Conservation (phyloP, 2,797 vertebrate species). For the Pseudopleuronectes americanus region DNA sequence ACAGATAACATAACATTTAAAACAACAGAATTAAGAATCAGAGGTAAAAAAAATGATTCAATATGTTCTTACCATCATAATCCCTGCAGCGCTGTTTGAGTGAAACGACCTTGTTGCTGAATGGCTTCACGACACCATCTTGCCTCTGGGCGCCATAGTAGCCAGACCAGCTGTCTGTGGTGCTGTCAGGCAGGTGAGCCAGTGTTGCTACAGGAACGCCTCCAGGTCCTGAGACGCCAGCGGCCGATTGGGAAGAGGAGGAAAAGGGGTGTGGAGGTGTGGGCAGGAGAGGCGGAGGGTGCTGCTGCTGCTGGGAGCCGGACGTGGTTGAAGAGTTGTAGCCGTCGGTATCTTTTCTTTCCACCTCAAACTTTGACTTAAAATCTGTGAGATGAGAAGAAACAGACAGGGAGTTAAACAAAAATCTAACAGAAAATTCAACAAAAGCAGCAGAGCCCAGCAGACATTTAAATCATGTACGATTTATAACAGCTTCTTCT, state of each 20-base stretch:
- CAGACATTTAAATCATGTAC: neutral
- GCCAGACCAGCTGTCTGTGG: slow-evolving; percentile 97
- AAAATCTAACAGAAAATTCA: neutral
- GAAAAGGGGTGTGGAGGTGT: slow-evolving; percentile 78
- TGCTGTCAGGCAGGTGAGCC: slow-evolving; percentile 95
- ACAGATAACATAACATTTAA: too few relatives aligned
- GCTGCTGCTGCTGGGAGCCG: slow-evolving; percentile 73
- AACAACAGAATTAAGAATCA: too few relatives aligned
- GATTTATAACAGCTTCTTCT: neutral
- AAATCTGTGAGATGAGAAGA: slow-evolving; percentile 83
- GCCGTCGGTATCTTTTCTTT: slow-evolving; percentile 90
- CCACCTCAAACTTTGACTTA: slow-evolving; percentile 94
- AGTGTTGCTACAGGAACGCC: slow-evolving; percentile 89
- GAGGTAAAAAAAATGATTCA: neutral
- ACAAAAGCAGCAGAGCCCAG: neutral
- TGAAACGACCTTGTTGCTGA: slow-evolving; percentile 84
- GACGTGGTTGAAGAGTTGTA: slow-evolving; percentile 86
- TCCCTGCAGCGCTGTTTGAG: slow-evolving; percentile 96
- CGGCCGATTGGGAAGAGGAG: slow-evolving; percentile 81
- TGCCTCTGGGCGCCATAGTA: slow-evolving; percentile 89
- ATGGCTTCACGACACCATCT: slow-evolving; percentile 85
- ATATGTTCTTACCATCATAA: slow-evolving; percentile 90
- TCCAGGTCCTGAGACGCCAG: slow-evolving; percentile 83
- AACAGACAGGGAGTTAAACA: neutral
- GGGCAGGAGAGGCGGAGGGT: slow-evolving; percentile 66